Evolutionary conservation across 1,140 invertebrate species (phyloP).

Genomic region (Eueides isabella): DNA sequence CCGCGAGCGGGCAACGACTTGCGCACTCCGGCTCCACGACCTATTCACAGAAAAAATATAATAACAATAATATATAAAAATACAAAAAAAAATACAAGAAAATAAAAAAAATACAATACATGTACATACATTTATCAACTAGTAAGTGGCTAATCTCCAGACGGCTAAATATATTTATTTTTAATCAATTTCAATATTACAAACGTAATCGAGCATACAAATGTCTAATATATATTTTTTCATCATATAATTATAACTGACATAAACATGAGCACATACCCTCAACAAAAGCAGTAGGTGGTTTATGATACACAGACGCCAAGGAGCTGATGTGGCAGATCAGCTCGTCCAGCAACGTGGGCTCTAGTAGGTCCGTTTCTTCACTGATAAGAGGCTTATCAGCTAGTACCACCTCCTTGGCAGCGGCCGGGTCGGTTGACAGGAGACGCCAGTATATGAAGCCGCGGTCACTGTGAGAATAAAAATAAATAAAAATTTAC

Average conservation of each 20-base stretch:
- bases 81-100: too few relatives aligned
- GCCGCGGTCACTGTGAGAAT: conserved; percentile 92
- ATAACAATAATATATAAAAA: too few relatives aligned
- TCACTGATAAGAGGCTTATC: conserved; percentile 99
- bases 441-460: conserved; percentile 99
- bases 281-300: conserved; percentile 99
- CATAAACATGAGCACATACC: too few relatives aligned
- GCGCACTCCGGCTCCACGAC: conserved; percentile 85
- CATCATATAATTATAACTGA: too few relatives aligned
- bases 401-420: conserved; percentile 99
- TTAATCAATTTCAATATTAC: too few relatives aligned
- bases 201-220: too few relatives aligned
- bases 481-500: too few relatives aligned
- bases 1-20: conserved; percentile 86
- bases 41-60: conserved; percentile 43
- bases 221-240: too few relatives aligned
- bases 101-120: too few relatives aligned
- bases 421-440: conserved; percentile 98
- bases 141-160: too few relatives aligned
- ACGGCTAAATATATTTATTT: too few relatives aligned
- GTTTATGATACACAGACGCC: conserved; percentile 99
- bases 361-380: conserved; percentile 99
- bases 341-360: conserved; percentile 98
- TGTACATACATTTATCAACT: too few relatives aligned
- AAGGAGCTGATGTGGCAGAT: conserved; percentile 99